Percentiles rank a stretch among this genome's conserved stretches.
phyloP scores from a whole-genome alignment of 2,888 invertebrate genomes.

The Dryomyza anilis region DNA sequence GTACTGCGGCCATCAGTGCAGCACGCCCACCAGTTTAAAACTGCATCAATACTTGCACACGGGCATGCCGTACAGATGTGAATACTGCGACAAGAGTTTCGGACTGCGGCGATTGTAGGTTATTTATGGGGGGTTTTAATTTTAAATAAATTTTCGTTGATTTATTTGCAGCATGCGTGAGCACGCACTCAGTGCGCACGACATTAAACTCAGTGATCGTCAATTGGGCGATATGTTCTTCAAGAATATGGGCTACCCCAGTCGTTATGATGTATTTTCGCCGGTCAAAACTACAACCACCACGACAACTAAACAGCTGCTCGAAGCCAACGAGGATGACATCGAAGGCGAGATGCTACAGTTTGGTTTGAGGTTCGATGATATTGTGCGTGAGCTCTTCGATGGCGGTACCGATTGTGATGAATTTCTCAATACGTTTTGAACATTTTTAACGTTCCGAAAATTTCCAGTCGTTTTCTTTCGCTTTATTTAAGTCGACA shows the following conservation, averaged over 20 bases:
- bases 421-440: too few relatives aligned
- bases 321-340: conserved; percentile 46
- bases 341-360: conserved; percentile 41
- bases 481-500: background rate
- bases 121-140: background rate
- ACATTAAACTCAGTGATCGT: conserved; percentile 41
- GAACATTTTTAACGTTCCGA: too few relatives aligned
- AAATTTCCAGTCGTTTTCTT: background rate
- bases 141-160: background rate
- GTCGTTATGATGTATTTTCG: conserved; percentile 49
- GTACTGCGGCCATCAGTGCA: conserved; percentile 42
- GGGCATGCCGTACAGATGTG: conserved; percentile 49
- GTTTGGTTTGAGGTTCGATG: conserved; percentile 46
- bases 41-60: conserved; percentile 48
- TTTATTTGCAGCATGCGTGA: conserved; percentile 43
- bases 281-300: too few relatives aligned
- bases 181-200: conserved; percentile 46
- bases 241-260: conserved; percentile 47
- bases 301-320: too few relatives aligned
- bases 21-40: conserved; percentile 39
- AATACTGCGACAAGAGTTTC: conserved; percentile 43
- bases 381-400: conserved; percentile 47
- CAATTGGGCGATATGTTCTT: conserved; percentile 50
- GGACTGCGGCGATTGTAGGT: conserved; percentile 44
- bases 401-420: background rate